Conservation (phyloP, 2,797 vertebrate genomes). For the Diceros bicornis region DNA sequence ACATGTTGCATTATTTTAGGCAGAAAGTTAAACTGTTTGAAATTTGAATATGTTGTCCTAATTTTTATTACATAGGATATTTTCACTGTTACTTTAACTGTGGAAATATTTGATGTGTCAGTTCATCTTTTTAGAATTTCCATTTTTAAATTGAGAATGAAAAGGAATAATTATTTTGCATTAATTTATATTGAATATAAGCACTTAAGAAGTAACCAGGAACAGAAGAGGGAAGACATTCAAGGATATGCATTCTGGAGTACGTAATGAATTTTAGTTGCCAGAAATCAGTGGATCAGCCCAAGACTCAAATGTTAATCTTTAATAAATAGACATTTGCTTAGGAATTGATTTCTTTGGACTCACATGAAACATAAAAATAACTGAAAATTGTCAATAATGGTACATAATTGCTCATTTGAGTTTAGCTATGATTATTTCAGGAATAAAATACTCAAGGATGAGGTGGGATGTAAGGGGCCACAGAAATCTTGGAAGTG, state of each 20-base stretch:
- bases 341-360: conserved; percentile 28
- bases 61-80: conserved; percentile 48
- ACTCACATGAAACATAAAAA: neutral
- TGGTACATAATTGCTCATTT: neutral
- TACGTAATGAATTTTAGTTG: neutral
- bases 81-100: conserved; percentile 44
- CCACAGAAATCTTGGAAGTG: neutral
- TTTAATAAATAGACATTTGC: conserved; percentile 61
- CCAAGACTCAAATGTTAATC: neutral
- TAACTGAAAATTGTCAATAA: conserved; percentile 1
- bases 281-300: neutral
- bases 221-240: neutral
- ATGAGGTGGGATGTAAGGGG: neutral
- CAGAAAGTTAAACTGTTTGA: conserved; percentile 41
- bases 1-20: neutral
- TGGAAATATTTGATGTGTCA: conserved; percentile 20
- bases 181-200: conserved; percentile 35
- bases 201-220: neutral
- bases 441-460: conserved; percentile 11
- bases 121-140: conserved; percentile 42
- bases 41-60: neutral
- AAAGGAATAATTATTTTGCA: conserved; percentile 46
- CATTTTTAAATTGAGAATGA: conserved; percentile 42
- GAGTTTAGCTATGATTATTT: conserved; percentile 4
- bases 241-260: neutral